Base-by-base conservation (phyloP, 2,797 vertebrate genomes). In the Toxotes lorentzi region DNA sequence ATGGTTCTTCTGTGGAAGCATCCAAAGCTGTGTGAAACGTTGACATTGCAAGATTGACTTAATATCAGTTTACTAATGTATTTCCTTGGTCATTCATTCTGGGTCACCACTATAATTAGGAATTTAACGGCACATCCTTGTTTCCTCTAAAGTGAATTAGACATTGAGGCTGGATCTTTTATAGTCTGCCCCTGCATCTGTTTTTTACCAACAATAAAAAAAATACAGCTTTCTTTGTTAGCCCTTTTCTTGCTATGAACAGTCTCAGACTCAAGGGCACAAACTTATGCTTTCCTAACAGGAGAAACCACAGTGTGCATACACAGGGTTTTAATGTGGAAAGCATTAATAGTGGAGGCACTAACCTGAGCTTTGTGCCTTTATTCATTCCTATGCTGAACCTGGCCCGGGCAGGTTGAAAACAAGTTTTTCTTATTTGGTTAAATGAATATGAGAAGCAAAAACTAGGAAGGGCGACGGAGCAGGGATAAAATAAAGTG, bases 401-500 rank as follows among this genome's bases (percentile, higher is more conserved):
- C 77, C 63, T 71, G 79, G 56, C 54, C 64, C 56, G 60, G 56
- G 34, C 82, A 61, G 63, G 53, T 51, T 71, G 69, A 82, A 76
- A 84, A 89, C 88, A 81, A 79, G 79, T 75, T 50, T 64, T 79
- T 68, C 81, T 79, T 64, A 84, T 87, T 87, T 79, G 69, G 64
- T 90, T 87, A 38, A 68, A 81, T 9, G 58, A 85, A 82, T 84
- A 84, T 86, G 79, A 90, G 83, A 83, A 81, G 86, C 79, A 85
- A 86, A 91, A 84, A 63, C 60, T 34, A 70, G 70, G 62, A 47
- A 83, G 73, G 63, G 78, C 32, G 65, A 73, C 73, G n/a, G 73
- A 79, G 76, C 77, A 50, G 79, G 40, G 76, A 84, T 81, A 38
- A 83, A 85, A 90, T 85, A 76, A 84, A 88, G 73, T 86, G 78